Conservation (phyloP, 2,888 invertebrate species). For the Graphium colonna region DNA sequence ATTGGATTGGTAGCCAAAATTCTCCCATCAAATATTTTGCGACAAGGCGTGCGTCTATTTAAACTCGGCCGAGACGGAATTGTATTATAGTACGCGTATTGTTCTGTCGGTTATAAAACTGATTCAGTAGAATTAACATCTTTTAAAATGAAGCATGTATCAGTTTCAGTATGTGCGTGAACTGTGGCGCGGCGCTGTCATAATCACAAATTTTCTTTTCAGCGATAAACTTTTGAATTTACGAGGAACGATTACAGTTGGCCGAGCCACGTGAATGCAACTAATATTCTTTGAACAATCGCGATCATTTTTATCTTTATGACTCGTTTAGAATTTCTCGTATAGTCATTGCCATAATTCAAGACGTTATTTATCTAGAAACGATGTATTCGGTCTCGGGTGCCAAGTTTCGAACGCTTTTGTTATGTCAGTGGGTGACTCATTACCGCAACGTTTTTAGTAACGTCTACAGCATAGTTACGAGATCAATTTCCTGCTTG, state of each 20-base stretch:
- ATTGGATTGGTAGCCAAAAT: constrained; percentile 13
- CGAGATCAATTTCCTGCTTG: constrained; percentile 6
- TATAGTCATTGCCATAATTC: constrained; percentile 58
- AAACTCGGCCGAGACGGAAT: constrained; percentile 6
- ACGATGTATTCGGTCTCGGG: constrained; percentile 45
- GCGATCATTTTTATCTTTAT: constrained; percentile 26
- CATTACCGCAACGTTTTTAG: constrained; percentile 13
- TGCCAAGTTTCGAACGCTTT: constrained; percentile 61
- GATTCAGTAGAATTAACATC: not conserved
- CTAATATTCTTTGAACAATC: constrained; percentile 18
- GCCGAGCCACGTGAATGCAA: not conserved
- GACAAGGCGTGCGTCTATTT: constrained; percentile 13
- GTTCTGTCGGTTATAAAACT: not conserved
- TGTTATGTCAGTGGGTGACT: constrained; percentile 44
- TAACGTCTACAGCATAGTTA: constrained; percentile 10
- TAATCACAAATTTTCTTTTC: not conserved
- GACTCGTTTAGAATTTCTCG: constrained; percentile 28
- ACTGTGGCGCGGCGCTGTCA: not conserved
- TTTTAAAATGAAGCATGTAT: not conserved
- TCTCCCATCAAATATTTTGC: constrained; percentile 13
- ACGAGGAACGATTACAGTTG: constrained; percentile 5
- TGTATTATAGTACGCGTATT: constrained; percentile 4
- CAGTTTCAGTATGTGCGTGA: not conserved
- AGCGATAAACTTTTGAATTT: constrained; percentile 7
- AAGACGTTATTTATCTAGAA: constrained; percentile 63